phyloP scores from a whole-genome alignment of 2,113 vertebrate genomes.

The Theristicus caerulescens region DNA sequence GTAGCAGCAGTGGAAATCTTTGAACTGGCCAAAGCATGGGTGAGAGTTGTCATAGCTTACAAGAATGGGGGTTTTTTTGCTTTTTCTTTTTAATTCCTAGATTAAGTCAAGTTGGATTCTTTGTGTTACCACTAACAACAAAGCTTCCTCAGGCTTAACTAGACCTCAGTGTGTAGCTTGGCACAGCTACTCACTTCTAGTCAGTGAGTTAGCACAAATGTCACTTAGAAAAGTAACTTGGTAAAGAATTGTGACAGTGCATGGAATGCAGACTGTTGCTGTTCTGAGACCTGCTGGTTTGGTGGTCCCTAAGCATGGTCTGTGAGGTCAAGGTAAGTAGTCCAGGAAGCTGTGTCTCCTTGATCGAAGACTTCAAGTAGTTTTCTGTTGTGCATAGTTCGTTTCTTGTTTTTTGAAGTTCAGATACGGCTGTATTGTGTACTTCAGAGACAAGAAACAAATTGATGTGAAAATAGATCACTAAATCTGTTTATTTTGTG shows the following conservation, averaged over 20 bases:
- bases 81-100: background rate
- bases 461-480: background rate
- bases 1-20: background rate
- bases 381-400: background rate
- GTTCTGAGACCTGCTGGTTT: background rate
- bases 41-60: background rate
- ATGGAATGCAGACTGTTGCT: background rate
- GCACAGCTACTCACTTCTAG: background rate
- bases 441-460: background rate
- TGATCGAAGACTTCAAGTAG: rapidly evolving
- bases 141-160: background rate
- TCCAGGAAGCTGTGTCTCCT: background rate
- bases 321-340: background rate
- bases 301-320: background rate
- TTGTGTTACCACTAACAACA: background rate
- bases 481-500: background rate
- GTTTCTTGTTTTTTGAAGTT: background rate
- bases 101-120: background rate
- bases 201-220: background rate
- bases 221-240: background rate
- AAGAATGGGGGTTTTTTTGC: background rate
- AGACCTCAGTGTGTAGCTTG: background rate
- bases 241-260: background rate
- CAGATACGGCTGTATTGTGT: background rate
- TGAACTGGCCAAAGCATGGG: background rate